A percentile compares a stretch with the other conserved stretches of the same genome.
Conservation (phyloP, 2,113 vertebrate genomes). For the Athene noctua region DNA sequence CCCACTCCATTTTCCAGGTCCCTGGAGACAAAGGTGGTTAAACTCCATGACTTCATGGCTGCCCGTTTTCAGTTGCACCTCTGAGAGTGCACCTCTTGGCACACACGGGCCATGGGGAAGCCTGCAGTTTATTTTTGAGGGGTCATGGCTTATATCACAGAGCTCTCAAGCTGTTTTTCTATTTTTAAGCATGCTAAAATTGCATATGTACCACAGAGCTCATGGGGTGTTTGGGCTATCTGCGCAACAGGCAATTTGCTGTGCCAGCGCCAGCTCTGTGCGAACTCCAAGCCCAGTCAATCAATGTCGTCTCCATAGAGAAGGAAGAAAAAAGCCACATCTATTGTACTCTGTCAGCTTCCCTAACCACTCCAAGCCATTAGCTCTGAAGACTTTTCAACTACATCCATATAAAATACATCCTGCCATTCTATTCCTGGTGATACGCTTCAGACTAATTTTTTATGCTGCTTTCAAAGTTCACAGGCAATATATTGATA, state of each 20-base stretch:
- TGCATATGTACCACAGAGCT: neutral
- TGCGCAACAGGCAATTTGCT: neutral
- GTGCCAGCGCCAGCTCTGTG: neutral
- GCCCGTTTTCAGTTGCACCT: neutral
- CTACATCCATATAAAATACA: neutral
- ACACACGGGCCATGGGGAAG: neutral
- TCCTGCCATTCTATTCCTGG: neutral
- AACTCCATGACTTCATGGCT: neutral
- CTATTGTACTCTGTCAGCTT: neutral
- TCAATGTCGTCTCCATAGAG: neutral
- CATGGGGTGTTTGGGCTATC: neutral
- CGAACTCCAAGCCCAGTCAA: neutral
- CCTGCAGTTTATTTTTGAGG: neutral
- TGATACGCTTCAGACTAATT: neutral
- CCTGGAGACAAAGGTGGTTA: neutral
- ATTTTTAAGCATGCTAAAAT: neutral
- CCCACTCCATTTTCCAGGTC: neutral
- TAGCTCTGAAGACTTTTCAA: neutral
- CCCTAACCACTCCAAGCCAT: neutral
- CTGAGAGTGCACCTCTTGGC: neutral
- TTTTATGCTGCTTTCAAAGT: slow-evolving; percentile 17
- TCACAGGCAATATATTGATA: neutral
- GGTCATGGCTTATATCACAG: neutral
- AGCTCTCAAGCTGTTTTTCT: neutral
- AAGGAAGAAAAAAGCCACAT: neutral